Evolutionary conservation across 2,888 invertebrate genomes (phyloP).

Genomic region (Argyra leucocephala): DNA sequence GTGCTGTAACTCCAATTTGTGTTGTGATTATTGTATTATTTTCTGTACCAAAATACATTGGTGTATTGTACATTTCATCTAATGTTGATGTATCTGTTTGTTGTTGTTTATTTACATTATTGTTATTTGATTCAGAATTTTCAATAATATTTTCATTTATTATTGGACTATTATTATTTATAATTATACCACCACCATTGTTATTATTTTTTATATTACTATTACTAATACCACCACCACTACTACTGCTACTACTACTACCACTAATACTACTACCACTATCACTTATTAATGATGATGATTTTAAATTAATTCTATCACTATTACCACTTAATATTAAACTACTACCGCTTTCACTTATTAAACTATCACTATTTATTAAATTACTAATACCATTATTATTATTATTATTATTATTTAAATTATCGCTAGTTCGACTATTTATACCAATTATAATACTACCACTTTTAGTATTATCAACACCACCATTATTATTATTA

Average conservation of each 20-base stretch:
- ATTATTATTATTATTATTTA: constrained; percentile 1
- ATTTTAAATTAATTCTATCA: constrained; percentile 22
- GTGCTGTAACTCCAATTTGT: constrained; percentile 74
- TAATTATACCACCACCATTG: constrained; percentile 6
- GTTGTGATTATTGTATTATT: constrained; percentile 73
- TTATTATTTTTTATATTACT: background rate
- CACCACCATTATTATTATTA: constrained; percentile 9
- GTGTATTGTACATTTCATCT: constrained; percentile 47
- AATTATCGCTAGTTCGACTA: background rate
- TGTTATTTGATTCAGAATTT: constrained; percentile 24
- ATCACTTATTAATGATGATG: constrained; percentile 25
- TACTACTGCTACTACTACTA: constrained; percentile 19
- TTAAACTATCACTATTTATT: constrained; percentile 14
- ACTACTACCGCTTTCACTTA: constrained; percentile 7
- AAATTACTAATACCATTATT: constrained; percentile 6
- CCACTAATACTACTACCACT: constrained; percentile 19
- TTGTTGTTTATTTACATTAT: constrained; percentile 8
- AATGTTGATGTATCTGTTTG: constrained; percentile 24
- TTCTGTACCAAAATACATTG: constrained; percentile 72
- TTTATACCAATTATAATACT: constrained; percentile 7
- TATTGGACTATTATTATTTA: constrained; percentile 15
- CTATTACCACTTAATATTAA: constrained; percentile 12
- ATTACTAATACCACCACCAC: constrained; percentile 16
- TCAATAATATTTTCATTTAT: constrained; percentile 24
- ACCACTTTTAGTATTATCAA: background rate